phyloP scores from a whole-genome alignment of 2,113 vertebrate genomes.

The Oenanthe melanoleuca region DNA sequence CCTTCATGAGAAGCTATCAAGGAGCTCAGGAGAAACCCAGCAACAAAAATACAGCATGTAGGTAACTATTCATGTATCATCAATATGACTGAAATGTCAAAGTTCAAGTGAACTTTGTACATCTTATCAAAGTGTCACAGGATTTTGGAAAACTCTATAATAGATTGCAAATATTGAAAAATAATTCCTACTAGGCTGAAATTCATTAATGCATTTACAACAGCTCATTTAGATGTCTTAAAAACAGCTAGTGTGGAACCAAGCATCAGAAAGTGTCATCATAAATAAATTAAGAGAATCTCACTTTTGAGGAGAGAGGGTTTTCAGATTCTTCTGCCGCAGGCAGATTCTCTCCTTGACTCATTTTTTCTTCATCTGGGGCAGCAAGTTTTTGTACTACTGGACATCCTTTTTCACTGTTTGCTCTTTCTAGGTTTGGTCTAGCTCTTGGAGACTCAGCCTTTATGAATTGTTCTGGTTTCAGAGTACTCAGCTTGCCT shows the following conservation, averaged over 20 bases:
- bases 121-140: not conserved
- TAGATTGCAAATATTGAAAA: not conserved
- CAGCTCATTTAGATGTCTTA: not conserved
- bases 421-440: constrained; percentile 56
- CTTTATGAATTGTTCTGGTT: constrained; percentile 62
- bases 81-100: not conserved
- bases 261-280: not conserved
- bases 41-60: not conserved
- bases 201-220: not conserved
- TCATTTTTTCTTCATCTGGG: not conserved
- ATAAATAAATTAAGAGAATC: not conserved
- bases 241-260: not conserved
- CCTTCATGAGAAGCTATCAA: not conserved
- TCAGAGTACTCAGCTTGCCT: constrained; percentile 29
- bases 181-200: not conserved
- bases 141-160: not conserved
- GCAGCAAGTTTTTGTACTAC: not conserved
- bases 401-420: constrained; percentile 15
- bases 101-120: not conserved
- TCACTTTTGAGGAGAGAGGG: constrained; percentile 53
- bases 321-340: not conserved
- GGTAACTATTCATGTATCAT: not conserved
- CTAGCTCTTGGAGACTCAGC: constrained; percentile 53
- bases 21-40: not conserved
- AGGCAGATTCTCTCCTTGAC: not conserved